Evolutionary conservation across 1,140 invertebrate genomes (phyloP).

Genomic region (Lerema accius): DNA sequence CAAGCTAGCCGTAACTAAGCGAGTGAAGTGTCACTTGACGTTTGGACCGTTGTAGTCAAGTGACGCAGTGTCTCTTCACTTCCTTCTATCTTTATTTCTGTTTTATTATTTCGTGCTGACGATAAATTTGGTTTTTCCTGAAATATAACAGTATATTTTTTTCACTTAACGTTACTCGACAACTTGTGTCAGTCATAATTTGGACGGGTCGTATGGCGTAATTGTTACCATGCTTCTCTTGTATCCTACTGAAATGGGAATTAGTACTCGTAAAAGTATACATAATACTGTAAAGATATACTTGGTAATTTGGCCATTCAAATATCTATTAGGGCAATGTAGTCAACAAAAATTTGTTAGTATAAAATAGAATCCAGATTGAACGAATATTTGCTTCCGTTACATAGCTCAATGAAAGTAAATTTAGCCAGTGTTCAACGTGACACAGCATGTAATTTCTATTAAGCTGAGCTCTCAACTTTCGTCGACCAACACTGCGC

Average conservation of each 20-base stretch:
- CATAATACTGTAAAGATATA: no score
- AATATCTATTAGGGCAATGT: no score
- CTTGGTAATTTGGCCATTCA: no score
- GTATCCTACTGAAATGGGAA: no score
- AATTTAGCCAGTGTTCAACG: neutral
- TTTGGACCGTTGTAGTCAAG: constrained; percentile 23
- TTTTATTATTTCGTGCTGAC: constrained; percentile 7
- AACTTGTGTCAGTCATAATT: no score
- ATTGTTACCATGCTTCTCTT: no score
- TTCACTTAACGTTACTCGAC: no score
- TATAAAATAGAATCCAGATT: no score
- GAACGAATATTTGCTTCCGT: neutral
- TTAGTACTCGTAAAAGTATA: no score
- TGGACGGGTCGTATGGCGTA: no score
- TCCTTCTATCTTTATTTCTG: constrained; percentile 13
- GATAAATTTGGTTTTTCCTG: neutral
- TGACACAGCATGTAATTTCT: constrained; percentile 18
- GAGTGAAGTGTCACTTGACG: constrained; percentile 10
- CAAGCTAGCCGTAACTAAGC: constrained; percentile 24
- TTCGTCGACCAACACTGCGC: constrained; percentile 6
- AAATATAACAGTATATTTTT: no score
- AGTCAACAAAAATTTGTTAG: no score
- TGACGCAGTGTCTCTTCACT: constrained; percentile 24
- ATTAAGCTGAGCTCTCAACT: constrained; percentile 25
- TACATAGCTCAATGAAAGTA: neutral